Base-by-base conservation (phyloP, 2,113 vertebrate species). In the Centropus unirufus region DNA sequence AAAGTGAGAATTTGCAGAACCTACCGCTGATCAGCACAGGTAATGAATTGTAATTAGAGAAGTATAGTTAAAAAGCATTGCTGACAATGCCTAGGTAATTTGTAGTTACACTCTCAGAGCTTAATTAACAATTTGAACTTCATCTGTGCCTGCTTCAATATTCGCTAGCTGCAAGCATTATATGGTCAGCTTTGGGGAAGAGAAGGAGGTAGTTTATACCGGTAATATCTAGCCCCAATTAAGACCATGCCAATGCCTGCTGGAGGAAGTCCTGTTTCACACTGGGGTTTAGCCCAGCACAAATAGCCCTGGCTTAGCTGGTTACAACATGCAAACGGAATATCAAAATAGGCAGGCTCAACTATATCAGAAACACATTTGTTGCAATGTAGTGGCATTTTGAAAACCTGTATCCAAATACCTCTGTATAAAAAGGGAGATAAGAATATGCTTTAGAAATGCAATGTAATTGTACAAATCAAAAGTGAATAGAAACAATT, bases 21-120 rank as follows among this genome's bases (percentile, higher is more conserved):
- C 5, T 39, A 26, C 63, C 90, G 59, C 72, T 83, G 83, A 94
- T 94, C 93, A 95, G 90, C 79, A 67, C 46, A 97, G 72, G 72
- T 83, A 83, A 80, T 69, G 68, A 93, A 90, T 76, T 90, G 32
- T 78, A 96, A 96, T 93, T 93, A 94, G 51, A 88, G 83, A 90
- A 74, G 34, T 63, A 83, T 39, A 81, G 72, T 93, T 92, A 74
- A 92, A 83, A 93, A 93, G 79, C 68, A 83, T 63, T 83, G 64
- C n/a, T 92, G 89, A 95, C 86, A 90, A 94, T 36, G 88, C 90
- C 72, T 86, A 81, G 52, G 76, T 44, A 93, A 97, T 93, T 94
- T 90, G 22, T 75, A 93, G 75, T 92, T 93, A 89, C 14, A 77
- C 14, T 77, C 47, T 67, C 52, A 30, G 47, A 81, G 26, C 57